Evolutionary conservation across 2,113 vertebrate species (phyloP).

Genomic region (Coptodon rendalli): DNA sequence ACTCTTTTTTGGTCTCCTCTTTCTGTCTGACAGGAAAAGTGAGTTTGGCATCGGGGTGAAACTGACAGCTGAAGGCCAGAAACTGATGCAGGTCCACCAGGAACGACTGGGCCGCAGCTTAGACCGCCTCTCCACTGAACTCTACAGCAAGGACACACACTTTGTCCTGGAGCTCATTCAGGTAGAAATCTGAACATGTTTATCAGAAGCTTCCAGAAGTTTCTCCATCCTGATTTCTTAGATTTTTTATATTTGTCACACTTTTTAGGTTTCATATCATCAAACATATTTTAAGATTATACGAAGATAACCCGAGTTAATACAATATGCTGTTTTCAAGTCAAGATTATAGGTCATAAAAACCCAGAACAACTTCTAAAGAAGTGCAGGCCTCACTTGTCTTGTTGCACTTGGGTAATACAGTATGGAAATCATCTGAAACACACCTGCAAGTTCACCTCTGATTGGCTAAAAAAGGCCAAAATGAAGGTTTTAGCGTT

Average conservation of each 20-base stretch:
- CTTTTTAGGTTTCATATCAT: neutral
- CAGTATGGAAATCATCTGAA: neutral
- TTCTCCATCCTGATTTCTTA: neutral
- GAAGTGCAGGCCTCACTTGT: neutral
- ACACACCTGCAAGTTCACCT: neutral
- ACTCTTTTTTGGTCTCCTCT: neutral
- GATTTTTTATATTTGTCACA: neutral
- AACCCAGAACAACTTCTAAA: neutral
- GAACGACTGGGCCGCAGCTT: slow-evolving; percentile 72
- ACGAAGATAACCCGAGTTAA: neutral
- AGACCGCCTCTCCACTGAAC: slow-evolving; percentile 75
- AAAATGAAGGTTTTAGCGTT: neutral
- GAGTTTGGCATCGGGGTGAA: slow-evolving; percentile 77
- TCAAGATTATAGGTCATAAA: neutral
- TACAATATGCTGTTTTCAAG: neutral
- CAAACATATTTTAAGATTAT: neutral
- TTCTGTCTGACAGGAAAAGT: slow-evolving; percentile 54
- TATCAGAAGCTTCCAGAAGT: neutral
- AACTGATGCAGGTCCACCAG: slow-evolving; percentile 72
- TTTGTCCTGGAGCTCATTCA: slow-evolving; percentile 80
- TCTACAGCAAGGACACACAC: slow-evolving; percentile 82
- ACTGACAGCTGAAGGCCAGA: slow-evolving; percentile 62
- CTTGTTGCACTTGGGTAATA: neutral
- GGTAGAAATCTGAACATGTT: slow-evolving; percentile 24
- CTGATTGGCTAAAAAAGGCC: neutral